Evolutionary conservation across 2,888 invertebrate genomes (phyloP).

Genomic region (Theodoxus fluviatilis): DNA sequence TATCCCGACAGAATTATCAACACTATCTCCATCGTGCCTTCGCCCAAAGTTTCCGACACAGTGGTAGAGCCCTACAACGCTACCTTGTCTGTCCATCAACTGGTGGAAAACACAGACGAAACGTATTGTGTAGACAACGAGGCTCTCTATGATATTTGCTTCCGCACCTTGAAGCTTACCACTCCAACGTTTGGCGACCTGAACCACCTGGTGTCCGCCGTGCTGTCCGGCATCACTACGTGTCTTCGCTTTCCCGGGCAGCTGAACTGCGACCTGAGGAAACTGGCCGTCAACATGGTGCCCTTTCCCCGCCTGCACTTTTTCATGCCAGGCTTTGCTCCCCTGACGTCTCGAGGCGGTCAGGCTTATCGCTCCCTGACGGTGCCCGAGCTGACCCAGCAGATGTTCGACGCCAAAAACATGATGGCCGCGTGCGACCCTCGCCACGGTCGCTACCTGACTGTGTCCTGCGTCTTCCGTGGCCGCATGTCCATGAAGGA

Average conservation of each 20-base stretch:
- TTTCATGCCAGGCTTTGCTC: conserved; percentile 29
- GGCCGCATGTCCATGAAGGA: conserved; percentile 32
- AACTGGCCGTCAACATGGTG: conserved; percentile 31
- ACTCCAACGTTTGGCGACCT: conserved; percentile 28
- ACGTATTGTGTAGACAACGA: conserved; percentile 29
- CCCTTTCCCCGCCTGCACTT: conserved; percentile 32
- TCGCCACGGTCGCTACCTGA: conserved; percentile 27
- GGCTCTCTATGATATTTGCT: conserved; percentile 29
- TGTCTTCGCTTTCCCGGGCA: conserved; percentile 28
- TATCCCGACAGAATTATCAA: conserved; percentile 26
- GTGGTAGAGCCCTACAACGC: conserved; percentile 31
- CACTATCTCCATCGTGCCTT: conserved; percentile 26
- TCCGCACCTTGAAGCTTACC: conserved; percentile 27
- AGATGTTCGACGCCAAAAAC: conserved; percentile 32
- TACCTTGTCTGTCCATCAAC: conserved; percentile 15
- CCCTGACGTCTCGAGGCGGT: conserved; percentile 25
- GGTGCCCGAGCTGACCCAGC: conserved; percentile 29
- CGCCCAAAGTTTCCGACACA: conserved; percentile 28
- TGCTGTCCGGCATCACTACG: conserved; percentile 31
- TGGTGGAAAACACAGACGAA: conserved; percentile 19
- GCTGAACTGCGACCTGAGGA: conserved; percentile 28
- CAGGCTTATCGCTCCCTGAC: conserved; percentile 26
- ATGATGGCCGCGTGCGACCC: conserved; percentile 32
- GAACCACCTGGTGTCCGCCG: conserved; percentile 28
- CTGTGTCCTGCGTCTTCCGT: conserved; percentile 31